These are phyloP conservation scores for Sebastolobus altivelis DNA, from an alignment of 2,797 vertebrate genomes.

Conservation along the genomic window DNA sequence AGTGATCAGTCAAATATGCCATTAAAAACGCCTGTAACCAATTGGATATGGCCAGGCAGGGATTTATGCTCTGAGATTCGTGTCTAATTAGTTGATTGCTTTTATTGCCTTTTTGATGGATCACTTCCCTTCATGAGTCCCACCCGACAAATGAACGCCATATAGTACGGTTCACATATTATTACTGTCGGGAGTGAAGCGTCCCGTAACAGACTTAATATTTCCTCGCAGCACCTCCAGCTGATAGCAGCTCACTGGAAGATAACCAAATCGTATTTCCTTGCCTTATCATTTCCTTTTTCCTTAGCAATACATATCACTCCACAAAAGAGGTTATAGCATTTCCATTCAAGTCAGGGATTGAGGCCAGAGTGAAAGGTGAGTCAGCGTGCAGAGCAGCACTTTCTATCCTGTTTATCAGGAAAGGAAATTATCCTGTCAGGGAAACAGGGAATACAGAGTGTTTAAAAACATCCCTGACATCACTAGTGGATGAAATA, in stretches of 20 bases:
- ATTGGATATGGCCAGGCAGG: slow-evolving; percentile 33
- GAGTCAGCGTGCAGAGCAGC: slow-evolving; percentile 1
- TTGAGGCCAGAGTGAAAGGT: slow-evolving; percentile 43
- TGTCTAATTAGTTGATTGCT: slow-evolving; percentile 73
- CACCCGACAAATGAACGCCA: slow-evolving; percentile 43
- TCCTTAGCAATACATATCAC: slow-evolving; percentile 41
- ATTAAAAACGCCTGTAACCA: slow-evolving; percentile 60
- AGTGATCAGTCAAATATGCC: slow-evolving; percentile 57
- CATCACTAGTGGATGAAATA: slow-evolving; percentile 2
- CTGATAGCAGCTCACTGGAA: slow-evolving; percentile 40
- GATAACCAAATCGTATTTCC: slow-evolving; percentile 46
- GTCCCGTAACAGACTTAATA: slow-evolving; percentile 29
- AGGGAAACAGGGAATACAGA: slow-evolving; percentile 22
- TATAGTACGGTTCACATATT: slow-evolving; percentile 39
- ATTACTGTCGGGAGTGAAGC: slow-evolving; percentile 30
- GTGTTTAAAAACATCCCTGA: slow-evolving; percentile 16
- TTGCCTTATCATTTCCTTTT: slow-evolving; percentile 63
- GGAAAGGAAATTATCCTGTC: slow-evolving; percentile 52
- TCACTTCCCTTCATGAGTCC: slow-evolving; percentile 49
- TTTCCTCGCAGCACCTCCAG: slow-evolving; percentile 38
- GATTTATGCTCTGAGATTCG: slow-evolving; percentile 60
- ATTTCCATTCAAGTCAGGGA: slow-evolving; percentile 62
- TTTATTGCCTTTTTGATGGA: slow-evolving; percentile 67
- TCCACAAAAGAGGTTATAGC: slow-evolving; percentile 32
- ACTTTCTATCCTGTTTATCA: slow-evolving; percentile 57